phyloP scores from a whole-genome alignment of 92 coral and sea anemone genomes.

The Virgularia gustaviana region DNA sequence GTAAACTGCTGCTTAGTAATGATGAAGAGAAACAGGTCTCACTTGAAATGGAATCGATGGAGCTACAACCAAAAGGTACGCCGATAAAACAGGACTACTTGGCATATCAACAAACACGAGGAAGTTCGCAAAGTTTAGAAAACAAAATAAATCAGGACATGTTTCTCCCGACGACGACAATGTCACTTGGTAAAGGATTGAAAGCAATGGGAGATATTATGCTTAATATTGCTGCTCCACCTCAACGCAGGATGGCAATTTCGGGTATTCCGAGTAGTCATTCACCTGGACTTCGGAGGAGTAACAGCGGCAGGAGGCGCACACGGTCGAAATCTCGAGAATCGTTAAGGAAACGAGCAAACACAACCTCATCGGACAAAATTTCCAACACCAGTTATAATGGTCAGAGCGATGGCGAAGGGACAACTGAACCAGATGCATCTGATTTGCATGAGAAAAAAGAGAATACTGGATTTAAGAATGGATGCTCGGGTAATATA shows the following conservation, averaged over 20 bases:
- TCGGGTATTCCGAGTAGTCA: constrained; percentile 79
- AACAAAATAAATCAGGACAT: not conserved
- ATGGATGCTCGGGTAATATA: not conserved
- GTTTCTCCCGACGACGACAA: constrained; percentile 3
- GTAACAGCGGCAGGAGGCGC: constrained; percentile 26
- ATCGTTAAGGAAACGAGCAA: constrained; percentile 9
- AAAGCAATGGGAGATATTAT: constrained; percentile 76
- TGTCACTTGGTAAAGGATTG: constrained; percentile 73
- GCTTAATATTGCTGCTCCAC: constrained; percentile 76
- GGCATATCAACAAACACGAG: not conserved
- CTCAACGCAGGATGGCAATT: constrained; percentile 90
- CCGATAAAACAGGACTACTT: not conserved
- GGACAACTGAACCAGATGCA: not conserved
- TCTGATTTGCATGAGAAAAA: no score
- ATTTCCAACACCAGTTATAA: no score
- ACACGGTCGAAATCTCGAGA: constrained; percentile 27
- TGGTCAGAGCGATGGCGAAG: not conserved
- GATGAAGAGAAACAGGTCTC: no score
- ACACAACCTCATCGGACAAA: constrained; percentile 5
- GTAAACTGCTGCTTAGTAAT: no score
- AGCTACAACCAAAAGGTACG: not conserved
- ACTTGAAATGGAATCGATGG: constrained; percentile 12
- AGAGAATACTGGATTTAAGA: no score
- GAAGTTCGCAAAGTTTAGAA: constrained; percentile 17
- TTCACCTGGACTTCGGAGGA: constrained; percentile 33